Evolutionary conservation across 1,140 invertebrate genomes (phyloP).

Genomic region (Bicyclus anynana): DNA sequence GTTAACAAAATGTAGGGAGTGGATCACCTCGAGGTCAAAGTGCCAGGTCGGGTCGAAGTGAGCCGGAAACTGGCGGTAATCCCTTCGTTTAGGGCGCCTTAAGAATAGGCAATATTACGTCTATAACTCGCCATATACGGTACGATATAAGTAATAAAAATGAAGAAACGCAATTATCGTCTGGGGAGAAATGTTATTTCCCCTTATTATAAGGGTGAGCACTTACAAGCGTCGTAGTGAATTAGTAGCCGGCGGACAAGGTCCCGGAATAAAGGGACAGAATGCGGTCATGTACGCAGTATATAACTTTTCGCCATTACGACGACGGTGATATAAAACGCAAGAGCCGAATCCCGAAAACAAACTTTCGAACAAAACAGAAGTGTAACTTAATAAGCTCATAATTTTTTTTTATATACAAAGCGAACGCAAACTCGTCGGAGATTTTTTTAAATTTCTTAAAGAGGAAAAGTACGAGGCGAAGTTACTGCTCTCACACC

Average conservation of each 20-base stretch:
- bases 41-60: constrained; percentile 48
- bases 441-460: constrained; percentile 33
- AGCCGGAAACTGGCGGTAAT: constrained; percentile 50
- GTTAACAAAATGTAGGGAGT: constrained; percentile 56
- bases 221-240: constrained; percentile 40
- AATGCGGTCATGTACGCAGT: constrained; percentile 35
- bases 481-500: constrained; percentile 44
- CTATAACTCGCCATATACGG: constrained; percentile 33
- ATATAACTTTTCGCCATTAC: constrained; percentile 34
- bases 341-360: not conserved
- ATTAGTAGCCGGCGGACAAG: constrained; percentile 33
- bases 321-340: constrained; percentile 19
- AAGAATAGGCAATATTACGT: constrained; percentile 31
- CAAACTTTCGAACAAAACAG: constrained; percentile 3
- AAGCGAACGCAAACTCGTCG: constrained; percentile 15
- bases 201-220: constrained; percentile 44
- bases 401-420: constrained; percentile 7
- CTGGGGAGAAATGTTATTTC: constrained; percentile 44
- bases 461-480: constrained; percentile 39
- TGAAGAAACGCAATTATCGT: constrained; percentile 55
- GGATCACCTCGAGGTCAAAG: constrained; percentile 58
- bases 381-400: constrained; percentile 17
- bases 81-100: constrained; percentile 45
- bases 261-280: constrained; percentile 29
- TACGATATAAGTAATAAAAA: constrained; percentile 48